Base-by-base conservation (phyloP, 1,140 invertebrate genomes). In the Zaprionus ornatus region DNA sequence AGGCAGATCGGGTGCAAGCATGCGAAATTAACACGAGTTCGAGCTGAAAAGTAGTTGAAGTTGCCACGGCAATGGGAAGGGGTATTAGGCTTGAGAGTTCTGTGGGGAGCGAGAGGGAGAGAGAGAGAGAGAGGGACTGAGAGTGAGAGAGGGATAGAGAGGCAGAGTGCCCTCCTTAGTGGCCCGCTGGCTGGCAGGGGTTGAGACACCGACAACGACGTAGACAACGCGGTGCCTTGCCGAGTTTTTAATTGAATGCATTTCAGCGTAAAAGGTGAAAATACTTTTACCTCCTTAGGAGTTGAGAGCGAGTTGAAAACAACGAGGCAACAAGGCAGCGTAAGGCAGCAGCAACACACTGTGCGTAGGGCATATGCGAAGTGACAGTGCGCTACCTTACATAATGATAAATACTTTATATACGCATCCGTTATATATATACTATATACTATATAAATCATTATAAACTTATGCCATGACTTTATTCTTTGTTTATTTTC, bases 241-340 rank as follows among this genome's bases (percentile, higher is more conserved):
- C 76, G 82, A 85, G 82, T 86, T 86, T 86, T 86, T 86, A 86
- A 86, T 86, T 86, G 79, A 86, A 86, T 86, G 82, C 82, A 79
- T 86, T 72, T 86, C 56, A 86, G 82, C 82, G 76, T 79, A 86
- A 86, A 82, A 86, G 82, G 82, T 86, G 82, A 79, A 82, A 86
- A 86, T 79, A 82, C 74, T 76, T 79, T 73, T 73, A 67, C 74
- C 55, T 79, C 63, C 77, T 74, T 74, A 61, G 52, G 60, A 70
- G 25, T 17, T 19, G 35, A 63, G 25, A 21, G 25, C 15, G 35
- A 23, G 35, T 12, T 13, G 7, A 25, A 25, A 54, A 52, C 59
- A 37, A 45, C 32, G 60, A 19, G 52, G 50, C 35, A 17, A 32
- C 1, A 25, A 12, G 9, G 48, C 25, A 27, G 0, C 32, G 6